Conservation (phyloP, 2,797 vertebrate genomes). For the Leptoclinus maculatus region DNA sequence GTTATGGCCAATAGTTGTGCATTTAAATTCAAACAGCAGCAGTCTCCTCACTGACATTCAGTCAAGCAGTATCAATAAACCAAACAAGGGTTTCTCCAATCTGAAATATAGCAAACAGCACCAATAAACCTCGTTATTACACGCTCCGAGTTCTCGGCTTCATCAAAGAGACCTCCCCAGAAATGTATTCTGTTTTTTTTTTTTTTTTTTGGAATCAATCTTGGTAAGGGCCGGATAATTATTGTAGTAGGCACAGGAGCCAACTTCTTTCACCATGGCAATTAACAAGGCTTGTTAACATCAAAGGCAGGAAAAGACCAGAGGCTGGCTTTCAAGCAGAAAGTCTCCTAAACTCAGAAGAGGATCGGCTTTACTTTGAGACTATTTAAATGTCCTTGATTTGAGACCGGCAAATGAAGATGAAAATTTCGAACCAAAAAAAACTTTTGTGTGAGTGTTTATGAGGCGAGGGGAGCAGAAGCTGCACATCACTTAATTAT, state of each 20-base stretch:
- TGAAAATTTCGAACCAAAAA: background rate
- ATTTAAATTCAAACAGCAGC: slow-evolving; percentile 46
- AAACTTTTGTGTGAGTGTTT: background rate
- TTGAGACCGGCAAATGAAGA: slow-evolving; percentile 6
- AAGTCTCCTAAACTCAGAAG: slow-evolving; percentile 40
- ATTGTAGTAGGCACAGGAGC: slow-evolving; percentile 54
- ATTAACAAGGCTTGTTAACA: slow-evolving; percentile 77
- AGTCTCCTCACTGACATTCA: slow-evolving; percentile 7
- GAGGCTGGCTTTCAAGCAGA: slow-evolving; percentile 58
- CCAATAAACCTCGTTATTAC: slow-evolving; percentile 59
- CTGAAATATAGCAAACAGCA: slow-evolving; percentile 42
- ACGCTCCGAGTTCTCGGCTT: slow-evolving; percentile 33
- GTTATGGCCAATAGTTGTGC: slow-evolving; percentile 22
- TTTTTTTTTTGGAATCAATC: slow-evolving; percentile 34
- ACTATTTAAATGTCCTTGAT: slow-evolving; percentile 42
- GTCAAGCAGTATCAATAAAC: slow-evolving; percentile 51
- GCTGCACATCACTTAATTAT: slow-evolving; percentile 13
- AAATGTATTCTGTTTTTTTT: slow-evolving; percentile 29
- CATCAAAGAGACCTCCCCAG: slow-evolving; percentile 66
- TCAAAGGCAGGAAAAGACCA: slow-evolving; percentile 69
- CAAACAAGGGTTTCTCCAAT: slow-evolving; percentile 35
- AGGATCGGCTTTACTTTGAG: slow-evolving; percentile 43
- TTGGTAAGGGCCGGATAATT: slow-evolving; percentile 59
- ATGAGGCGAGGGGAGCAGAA: background rate
- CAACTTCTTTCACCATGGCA: slow-evolving; percentile 51